These are phyloP conservation scores for Tetheella fluctuosa DNA, from an alignment of 2,888 invertebrate genomes.

Conservation along the genomic window DNA sequence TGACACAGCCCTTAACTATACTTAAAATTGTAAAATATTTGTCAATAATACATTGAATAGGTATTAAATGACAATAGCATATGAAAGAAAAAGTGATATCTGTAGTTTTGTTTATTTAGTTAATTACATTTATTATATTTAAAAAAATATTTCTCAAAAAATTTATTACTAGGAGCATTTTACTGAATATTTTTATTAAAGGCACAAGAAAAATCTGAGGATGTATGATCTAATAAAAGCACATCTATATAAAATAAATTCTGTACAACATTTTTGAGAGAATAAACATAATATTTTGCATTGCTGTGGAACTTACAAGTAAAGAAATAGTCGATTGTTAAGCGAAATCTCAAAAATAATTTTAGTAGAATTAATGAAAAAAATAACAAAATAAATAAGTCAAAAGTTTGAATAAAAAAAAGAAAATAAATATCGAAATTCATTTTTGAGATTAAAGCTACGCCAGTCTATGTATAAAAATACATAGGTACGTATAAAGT, in stretches of 20 bases:
- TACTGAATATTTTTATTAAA: background rate
- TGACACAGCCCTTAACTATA: slow-evolving; percentile 2
- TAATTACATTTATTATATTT: background rate
- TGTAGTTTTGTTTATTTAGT: background rate
- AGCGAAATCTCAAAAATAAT: slow-evolving; percentile 1
- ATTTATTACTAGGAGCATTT: background rate
- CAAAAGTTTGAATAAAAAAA: background rate
- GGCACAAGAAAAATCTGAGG: background rate
- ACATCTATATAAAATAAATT: background rate
- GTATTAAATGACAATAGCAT: no score
- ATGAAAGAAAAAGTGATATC: background rate
- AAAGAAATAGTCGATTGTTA: background rate
- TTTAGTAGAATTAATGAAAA: background rate
- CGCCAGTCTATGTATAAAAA: background rate
- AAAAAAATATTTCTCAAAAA: background rate
- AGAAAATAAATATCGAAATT: background rate
- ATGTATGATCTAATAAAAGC: background rate
- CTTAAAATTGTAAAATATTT: background rate
- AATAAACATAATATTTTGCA: slow-evolving; percentile 1
- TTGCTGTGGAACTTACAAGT: background rate
- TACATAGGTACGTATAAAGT: background rate
- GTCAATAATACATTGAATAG: background rate
- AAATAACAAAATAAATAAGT: background rate
- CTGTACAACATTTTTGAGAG: background rate
- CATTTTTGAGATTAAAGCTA: background rate